Evolutionary conservation across 2,888 invertebrate genomes (phyloP), one percentile per base, ranked within the genome.

Genomic region (Saturnia pavonia): DNA sequence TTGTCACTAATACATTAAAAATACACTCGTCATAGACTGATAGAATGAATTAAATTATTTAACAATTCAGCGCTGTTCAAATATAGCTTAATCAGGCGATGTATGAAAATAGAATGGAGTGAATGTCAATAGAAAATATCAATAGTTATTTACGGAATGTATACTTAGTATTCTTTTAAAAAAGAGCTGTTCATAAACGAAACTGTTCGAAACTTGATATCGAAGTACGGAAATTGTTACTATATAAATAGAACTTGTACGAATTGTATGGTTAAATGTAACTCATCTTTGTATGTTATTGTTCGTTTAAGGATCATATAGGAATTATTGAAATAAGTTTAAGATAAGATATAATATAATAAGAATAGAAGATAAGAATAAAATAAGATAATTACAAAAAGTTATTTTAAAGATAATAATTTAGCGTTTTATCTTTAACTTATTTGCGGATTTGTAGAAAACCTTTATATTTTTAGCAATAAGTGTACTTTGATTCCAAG

Each of bases 151-250:
- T 51, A 54, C 70, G 65, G 40, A 63, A 8, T 27, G 25, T 69
- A 60, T 42, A 63, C 11, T 45, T 3, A 65, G 34, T 51, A 48
- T 51, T 65, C 48, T 16, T 22, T 60, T 12, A 65, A 65, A 40
- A 65, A 65, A 40, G 4, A 34, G 65, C 16, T 9, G 65, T 65
- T n/a, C n/a, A 16, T 40, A 8, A 65, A 9, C 22, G 40, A n/a
- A n/a, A n/a, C n/a, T 57, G 25, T 57, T 57, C 8, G 57, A 25
- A 57, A 65, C 40, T 34, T 65, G 40, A 65, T 65, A 65, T 65
- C 45, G 70, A 66, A 22, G 65, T 66, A 42, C 40, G 12, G 27
- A 70, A 70, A 70, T 70, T 66, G 66, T 40, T n/a, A 48, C 22
- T 51, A 22, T 65, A 69, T 65, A 48, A 66, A 67, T 69, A 69